phyloP scores from a whole-genome alignment of 2,888 invertebrate genomes.

The Ichneumoninae sp. region DNA sequence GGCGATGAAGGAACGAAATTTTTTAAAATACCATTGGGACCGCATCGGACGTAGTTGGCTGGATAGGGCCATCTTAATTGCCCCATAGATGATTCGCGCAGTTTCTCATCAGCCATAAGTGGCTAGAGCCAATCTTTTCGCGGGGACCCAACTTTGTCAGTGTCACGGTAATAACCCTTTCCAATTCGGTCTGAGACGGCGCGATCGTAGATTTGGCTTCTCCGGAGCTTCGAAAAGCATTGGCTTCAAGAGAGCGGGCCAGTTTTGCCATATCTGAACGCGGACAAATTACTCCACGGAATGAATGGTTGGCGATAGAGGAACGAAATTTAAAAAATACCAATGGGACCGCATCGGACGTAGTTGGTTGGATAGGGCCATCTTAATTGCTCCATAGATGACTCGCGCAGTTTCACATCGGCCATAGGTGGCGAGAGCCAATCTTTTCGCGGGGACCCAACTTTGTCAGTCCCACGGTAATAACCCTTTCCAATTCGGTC shows the following conservation, averaged over 20 bases:
- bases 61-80: no score
- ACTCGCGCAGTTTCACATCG: not conserved
- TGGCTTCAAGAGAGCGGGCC: slow-evolving; percentile 37
- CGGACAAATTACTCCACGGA: not conserved
- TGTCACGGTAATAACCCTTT: slow-evolving; percentile 48
- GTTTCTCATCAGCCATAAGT: no score
- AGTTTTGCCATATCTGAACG: slow-evolving; percentile 30
- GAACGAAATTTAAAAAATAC: no score
- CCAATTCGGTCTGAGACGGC: not conserved
- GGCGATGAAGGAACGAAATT: no score
- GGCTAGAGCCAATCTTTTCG: not conserved
- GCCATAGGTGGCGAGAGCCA: not conserved
- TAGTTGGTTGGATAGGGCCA: not conserved
- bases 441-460: not conserved
- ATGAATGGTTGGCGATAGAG: not conserved
- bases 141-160: slow-evolving; percentile 9
- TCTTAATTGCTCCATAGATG: not conserved
- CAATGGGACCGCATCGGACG: not conserved
- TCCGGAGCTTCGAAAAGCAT: no score
- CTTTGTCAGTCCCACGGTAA: slow-evolving; percentile 24
- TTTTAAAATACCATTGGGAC: not conserved
- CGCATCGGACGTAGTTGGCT: no score
- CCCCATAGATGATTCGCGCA: no score
- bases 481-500: slow-evolving; percentile 42
- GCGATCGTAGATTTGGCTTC: no score